Evolutionary conservation across 2,113 vertebrate genomes (phyloP).

Genomic region (Dromiciops gliroides): DNA sequence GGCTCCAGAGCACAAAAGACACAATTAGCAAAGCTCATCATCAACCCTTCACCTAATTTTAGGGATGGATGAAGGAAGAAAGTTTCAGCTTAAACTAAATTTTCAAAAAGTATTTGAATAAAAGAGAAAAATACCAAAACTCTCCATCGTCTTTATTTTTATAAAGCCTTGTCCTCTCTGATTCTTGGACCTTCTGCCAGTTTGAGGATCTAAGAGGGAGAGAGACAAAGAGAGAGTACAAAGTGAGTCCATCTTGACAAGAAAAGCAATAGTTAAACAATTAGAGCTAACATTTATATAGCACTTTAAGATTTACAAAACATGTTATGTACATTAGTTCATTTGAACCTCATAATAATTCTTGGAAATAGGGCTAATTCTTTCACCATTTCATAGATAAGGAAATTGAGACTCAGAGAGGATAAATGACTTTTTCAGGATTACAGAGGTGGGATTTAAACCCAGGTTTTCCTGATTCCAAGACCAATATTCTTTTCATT

Average conservation of each 20-base stretch:
- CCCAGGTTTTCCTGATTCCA: too few relatives aligned
- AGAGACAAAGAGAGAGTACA: slow-evolving; percentile 18
- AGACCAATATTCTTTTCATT: too few relatives aligned
- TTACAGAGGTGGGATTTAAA: too few relatives aligned
- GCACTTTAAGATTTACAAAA: too few relatives aligned
- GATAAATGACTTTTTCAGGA: too few relatives aligned
- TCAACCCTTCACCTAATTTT: neutral
- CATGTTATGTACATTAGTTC: too few relatives aligned
- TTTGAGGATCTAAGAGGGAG: slow-evolving; percentile 78
- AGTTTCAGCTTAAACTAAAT: neutral
- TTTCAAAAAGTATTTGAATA: neutral
- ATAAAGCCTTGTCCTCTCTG: slow-evolving; percentile 64
- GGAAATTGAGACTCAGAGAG: too few relatives aligned
- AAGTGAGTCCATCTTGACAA: neutral
- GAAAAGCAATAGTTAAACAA: too few relatives aligned
- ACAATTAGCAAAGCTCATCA: neutral
- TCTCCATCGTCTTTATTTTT: slow-evolving; percentile 82
- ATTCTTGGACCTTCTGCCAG: slow-evolving; percentile 73
- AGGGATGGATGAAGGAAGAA: neutral
- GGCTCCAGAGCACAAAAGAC: neutral
- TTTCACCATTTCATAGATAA: too few relatives aligned
- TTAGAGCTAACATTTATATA: too few relatives aligned
- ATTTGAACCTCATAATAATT: too few relatives aligned
- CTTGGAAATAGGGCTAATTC: too few relatives aligned
- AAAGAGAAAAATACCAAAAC: slow-evolving; percentile 83